Evolutionary conservation across 2,797 vertebrate genomes (phyloP), one percentile per base, ranked within the genome.

Genomic region (Sebastes iracundus): DNA sequence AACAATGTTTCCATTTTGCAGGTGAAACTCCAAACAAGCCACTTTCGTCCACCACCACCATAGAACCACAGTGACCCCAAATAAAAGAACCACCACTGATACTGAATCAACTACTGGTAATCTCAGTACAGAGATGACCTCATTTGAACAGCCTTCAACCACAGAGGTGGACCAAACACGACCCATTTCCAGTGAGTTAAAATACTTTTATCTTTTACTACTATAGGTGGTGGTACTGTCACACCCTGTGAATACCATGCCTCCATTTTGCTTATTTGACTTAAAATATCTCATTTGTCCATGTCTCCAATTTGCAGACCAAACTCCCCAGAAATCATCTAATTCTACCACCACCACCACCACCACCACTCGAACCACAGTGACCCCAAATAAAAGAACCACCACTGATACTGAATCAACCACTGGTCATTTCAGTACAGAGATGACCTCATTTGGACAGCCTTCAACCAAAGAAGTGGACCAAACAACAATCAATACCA

Each of bases 1-100:
- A 0, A 33, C 8, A 0, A 10, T 33, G 32, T 33, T 0, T 33
- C 1, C 0, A 33, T 33, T 33, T 14, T 42, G 38, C 55, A 56
- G 23, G 8, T 56, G 22, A 13, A 56, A 23, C 55, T 25, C 12
- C 38, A 33, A 33, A 33, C 32, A 33, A 33, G 32, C 32, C 38
- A 42, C 3, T 42, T 33, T 33, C 0, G 32, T 33, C 32, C 0
- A 33, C 32, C 8, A 33, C 8, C 0, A 30, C 28, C 27, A 27
- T 4, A 42, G 4, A 22, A 55, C 22, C 0, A 2, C 56, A 4
- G 3, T 2, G 20, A 67, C 33, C 9, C 25, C 27, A 46, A 38
- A 35, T 20, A 60, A 1, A 30, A 60, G 58, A 60, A 30, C 58
- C 1, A 27, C 23, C 27, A 10, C 58, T 9, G 58, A 60, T 28